Evolutionary conservation across 2,888 invertebrate species (phyloP), one percentile per base, ranked within the genome.

Genomic region (Fragum sueziense): DNA sequence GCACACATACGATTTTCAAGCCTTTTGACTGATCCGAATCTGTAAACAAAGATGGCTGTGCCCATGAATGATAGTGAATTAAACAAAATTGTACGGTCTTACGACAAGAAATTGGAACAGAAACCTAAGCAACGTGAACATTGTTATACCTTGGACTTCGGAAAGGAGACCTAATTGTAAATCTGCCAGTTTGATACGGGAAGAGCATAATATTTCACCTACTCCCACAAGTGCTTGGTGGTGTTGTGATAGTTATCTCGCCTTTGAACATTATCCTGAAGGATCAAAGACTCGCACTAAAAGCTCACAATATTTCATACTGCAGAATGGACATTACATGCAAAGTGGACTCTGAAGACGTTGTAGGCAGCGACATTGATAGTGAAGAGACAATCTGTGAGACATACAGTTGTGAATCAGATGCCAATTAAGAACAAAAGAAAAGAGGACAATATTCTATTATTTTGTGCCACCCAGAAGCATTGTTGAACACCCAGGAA

Each of bases 221-320:
- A n/a, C 37, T 78, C 11, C 78, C 74, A 29, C 34, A 70, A 37
- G 31, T 74, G 54, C 59, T 78, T n/a, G n/a, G n/a, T n/a, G n/a
- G n/a, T n/a, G n/a, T n/a, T n/a, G n/a, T n/a, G n/a, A n/a, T n/a
- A n/a, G n/a, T n/a, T 22, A 72, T 79, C 22, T 75, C 72, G 9
- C 75, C 75, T 17, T 57, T 79, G 22, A 79, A 79, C 31, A 70
- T 75, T 17, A 79, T 79, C 33, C 79, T 75, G 57, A 76, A 80
- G 59, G 80, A 80, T 47, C 80, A 80, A 41, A 29, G 71, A 14
- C 7, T 25, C 25, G 14, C 59, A 20, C 37, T 80, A 3, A 61
- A 29, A 57, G 59, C 20, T 54, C 80, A 73, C 65, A 69, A 25
- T 27, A 62, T 80, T 20, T 51, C 69, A 17, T 76, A 67, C 2